phyloP scores from a whole-genome alignment of 2,888 invertebrate genomes.

The Merodon equestris region DNA sequence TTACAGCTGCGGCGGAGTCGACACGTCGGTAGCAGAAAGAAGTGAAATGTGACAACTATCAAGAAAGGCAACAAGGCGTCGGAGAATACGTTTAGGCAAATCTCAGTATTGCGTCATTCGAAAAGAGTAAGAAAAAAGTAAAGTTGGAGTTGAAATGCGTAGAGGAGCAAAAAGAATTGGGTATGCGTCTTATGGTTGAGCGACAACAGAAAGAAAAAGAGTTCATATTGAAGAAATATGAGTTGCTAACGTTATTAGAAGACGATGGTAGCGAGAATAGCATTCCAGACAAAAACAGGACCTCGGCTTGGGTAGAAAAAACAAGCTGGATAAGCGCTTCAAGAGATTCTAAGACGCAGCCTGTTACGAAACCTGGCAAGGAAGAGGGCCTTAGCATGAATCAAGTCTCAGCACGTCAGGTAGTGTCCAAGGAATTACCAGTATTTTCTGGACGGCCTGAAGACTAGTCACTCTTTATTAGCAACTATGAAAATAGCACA shows the following conservation, averaged over 20 bases:
- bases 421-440: neutral
- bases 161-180: slow-evolving; percentile 8
- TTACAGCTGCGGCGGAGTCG: too few species aligned
- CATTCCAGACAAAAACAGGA: too few species aligned
- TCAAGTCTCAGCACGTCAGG: neutral
- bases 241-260: slow-evolving; percentile 5
- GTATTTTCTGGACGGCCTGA: neutral
- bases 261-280: neutral
- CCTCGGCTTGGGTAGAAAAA: neutral
- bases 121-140: slow-evolving; percentile 7
- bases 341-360: too few species aligned
- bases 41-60: too few species aligned
- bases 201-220: slow-evolving; percentile 10
- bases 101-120: slow-evolving; percentile 9
- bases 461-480: too few species aligned
- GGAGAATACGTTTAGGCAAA: neutral
- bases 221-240: neutral
- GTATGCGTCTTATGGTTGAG: neutral
- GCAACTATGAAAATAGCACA: neutral
- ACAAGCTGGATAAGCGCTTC: too few species aligned
- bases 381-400: neutral
- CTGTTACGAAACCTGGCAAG: neutral
- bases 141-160: slow-evolving; percentile 4
- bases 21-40: too few species aligned
- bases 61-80: too few species aligned